Percentiles rank a stretch among this genome's conserved stretches.
phyloP scores from a whole-genome alignment of 2,113 vertebrate species.

The Microcebus tavaratra region DNA sequence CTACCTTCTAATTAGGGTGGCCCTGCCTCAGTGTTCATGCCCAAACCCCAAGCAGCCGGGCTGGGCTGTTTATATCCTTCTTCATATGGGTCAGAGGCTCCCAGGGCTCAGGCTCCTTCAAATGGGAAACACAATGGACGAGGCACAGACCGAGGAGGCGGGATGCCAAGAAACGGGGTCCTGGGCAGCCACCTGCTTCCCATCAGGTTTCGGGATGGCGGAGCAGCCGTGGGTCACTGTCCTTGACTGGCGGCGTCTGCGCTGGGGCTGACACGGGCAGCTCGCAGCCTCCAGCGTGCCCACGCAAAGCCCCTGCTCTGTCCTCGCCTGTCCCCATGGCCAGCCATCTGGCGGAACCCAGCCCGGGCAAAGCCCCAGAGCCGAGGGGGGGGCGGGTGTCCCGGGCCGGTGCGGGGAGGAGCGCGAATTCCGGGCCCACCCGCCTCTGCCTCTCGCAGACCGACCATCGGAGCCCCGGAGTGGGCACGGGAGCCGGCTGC shows the following conservation, averaged over 20 bases:
- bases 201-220: slow-evolving; percentile 23
- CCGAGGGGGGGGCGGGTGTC: not conserved
- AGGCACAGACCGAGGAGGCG: not conserved
- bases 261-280: not conserved
- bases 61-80: slow-evolving; percentile 68
- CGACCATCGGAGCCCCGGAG: not conserved
- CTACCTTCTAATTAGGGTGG: slow-evolving; percentile 55
- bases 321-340: not conserved
- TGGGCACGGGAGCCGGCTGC: not conserved
- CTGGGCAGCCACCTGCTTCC: slow-evolving; percentile 69
- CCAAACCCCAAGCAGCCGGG: slow-evolving; percentile 47
- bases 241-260: not conserved
- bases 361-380: not conserved
- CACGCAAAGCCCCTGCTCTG: not conserved
- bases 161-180: not conserved
- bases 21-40: slow-evolving; percentile 59
- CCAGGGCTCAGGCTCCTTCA: slow-evolving; percentile 43
- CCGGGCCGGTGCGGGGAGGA: not conserved
- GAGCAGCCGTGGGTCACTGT: not conserved
- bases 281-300: rapidly evolving
- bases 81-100: slow-evolving; percentile 63
- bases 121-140: slow-evolving; percentile 61
- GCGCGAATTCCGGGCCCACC: not conserved
- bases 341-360: not conserved
- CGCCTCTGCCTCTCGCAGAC: not conserved